Conservation (phyloP, 2,113 vertebrate genomes). For the Dasyprocta punctata region DNA sequence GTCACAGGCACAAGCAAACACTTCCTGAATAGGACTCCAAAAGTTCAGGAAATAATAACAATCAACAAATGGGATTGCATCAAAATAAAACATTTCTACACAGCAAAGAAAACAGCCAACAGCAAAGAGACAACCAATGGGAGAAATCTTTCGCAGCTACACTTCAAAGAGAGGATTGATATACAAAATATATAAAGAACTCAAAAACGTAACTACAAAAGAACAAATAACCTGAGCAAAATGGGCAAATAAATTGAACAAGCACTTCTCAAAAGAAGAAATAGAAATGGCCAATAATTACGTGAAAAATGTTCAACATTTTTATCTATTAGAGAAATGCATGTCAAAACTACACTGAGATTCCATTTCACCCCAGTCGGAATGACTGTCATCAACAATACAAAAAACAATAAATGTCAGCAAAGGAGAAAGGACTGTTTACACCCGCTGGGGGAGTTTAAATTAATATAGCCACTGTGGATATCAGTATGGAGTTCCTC, state of each 20-base stretch:
- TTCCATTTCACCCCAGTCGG: background rate
- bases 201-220: background rate
- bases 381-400: background rate
- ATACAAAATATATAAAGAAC: background rate
- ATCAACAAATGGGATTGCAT: background rate
- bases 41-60: background rate
- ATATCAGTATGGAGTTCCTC: background rate
- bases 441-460: background rate
- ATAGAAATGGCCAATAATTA: background rate
- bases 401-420: background rate
- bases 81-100: background rate
- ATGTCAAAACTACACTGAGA: background rate
- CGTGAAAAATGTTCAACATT: background rate
- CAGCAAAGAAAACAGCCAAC: background rate
- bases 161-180: background rate
- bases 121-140: background rate
- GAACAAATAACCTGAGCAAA: background rate
- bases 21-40: background rate
- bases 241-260: background rate
- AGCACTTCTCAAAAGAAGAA: background rate
- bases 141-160: background rate
- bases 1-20: no score
- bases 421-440: background rate
- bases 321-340: background rate
- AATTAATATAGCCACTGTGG: background rate